Percentiles rank a stretch among this genome's conserved stretches.
Evolutionary conservation across 1,140 invertebrate species (phyloP).

Genomic region (Littorina saxatilis): DNA sequence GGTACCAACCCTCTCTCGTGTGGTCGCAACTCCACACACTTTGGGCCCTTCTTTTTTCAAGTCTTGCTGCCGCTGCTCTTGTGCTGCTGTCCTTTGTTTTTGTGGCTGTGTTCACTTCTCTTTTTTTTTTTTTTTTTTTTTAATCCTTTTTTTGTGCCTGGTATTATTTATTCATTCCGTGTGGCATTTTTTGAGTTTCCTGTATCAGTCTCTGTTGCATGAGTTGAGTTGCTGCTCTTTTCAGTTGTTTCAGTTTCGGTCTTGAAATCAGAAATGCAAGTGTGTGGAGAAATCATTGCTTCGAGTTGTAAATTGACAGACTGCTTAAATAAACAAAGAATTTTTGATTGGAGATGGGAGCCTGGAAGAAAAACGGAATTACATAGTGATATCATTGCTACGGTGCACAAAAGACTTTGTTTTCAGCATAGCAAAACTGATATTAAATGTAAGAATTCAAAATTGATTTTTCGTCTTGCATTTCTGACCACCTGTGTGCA

Average conservation of each 20-base stretch:
- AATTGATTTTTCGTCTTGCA: no score
- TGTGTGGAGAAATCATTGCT: constrained; percentile 38
- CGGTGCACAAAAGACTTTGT: no score
- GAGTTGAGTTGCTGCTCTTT: constrained; percentile 8
- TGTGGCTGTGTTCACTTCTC: constrained; percentile 14
- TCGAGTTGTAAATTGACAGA: no score
- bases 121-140: constrained; percentile 1
- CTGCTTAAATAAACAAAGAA: no score
- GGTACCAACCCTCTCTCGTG: constrained; percentile 29
- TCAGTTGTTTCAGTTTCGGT: neutral
- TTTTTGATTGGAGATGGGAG: no score
- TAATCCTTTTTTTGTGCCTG: constrained; percentile 1
- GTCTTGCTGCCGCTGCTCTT: constrained; percentile 34
- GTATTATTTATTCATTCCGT: constrained; percentile 1
- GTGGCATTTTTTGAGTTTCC: neutral
- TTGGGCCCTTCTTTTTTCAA: constrained; percentile 29
- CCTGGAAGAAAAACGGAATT: no score
- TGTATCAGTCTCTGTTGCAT: constrained; percentile 13
- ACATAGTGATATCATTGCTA: no score
- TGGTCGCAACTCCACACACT: constrained; percentile 24
- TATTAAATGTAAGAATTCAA: no score
- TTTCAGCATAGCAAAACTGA: no score
- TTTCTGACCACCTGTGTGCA: constrained; percentile 15
- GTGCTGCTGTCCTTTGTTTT: constrained; percentile 32
- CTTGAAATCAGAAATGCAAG: constrained; percentile 28